Evolutionary conservation across 2,888 invertebrate genomes (phyloP).

Genomic region (Heliconius sara): DNA sequence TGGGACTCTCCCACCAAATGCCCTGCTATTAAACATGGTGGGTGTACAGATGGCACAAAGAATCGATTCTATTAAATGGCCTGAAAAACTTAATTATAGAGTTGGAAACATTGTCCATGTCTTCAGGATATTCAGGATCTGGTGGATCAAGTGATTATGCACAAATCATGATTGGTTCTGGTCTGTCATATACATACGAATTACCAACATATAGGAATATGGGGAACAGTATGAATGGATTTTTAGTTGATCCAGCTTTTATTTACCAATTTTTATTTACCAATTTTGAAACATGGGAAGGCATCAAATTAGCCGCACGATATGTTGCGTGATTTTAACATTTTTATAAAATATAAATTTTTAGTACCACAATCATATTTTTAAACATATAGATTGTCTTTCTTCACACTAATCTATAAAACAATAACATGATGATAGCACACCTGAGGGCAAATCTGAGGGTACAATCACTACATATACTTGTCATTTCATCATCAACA

Average conservation of each 20-base stretch:
- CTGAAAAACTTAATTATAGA: slow-evolving; percentile 70
- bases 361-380: no score
- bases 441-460: no score
- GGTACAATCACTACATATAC: no score
- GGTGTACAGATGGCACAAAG: slow-evolving; percentile 70
- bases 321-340: slow-evolving; percentile 55
- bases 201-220: slow-evolving; percentile 81
- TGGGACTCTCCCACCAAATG: slow-evolving; percentile 75
- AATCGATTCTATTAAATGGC: slow-evolving; percentile 62
- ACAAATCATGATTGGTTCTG: slow-evolving; percentile 76
- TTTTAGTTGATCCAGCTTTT: slow-evolving; percentile 61
- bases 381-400: no score
- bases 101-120: slow-evolving; percentile 81
- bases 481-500: no score
- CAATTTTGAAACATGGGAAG: slow-evolving; percentile 85
- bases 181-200: slow-evolving; percentile 86
- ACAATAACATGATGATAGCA: no score
- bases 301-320: slow-evolving; percentile 78
- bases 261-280: slow-evolving; percentile 84
- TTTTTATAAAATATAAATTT: no score
- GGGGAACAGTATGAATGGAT: slow-evolving; percentile 22
- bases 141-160: slow-evolving; percentile 88
- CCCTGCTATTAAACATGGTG: slow-evolving; percentile 68
- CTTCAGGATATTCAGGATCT: slow-evolving; percentile 79
- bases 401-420: no score